Base-by-base conservation (phyloP, 1,140 invertebrate genomes). In the Bathynomus jamesi region DNA sequence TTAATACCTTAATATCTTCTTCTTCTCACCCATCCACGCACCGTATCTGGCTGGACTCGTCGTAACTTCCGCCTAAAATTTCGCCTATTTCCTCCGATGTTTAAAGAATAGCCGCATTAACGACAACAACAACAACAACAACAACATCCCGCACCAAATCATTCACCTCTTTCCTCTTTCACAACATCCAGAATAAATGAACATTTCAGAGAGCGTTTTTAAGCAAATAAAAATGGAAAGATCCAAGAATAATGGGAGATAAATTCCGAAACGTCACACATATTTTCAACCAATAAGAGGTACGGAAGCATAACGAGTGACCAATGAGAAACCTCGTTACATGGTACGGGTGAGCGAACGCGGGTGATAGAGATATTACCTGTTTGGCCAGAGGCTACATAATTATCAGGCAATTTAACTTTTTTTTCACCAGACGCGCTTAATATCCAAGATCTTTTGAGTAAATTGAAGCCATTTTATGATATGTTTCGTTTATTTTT, bases 191-290 rank as follows among this genome's bases (percentile, higher is more conserved):
- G 5, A 2, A 5, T 2, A 53, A 3, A 53, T 5, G 5, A 3
- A 53, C 5, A 53, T 5, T 53, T 53, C 2, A 2, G 5, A 2
- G 2, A 2, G 5, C 40, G 5, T 53, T 5, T 40, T 53, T 5
- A 53, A 5, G 1, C 5, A 53, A 53, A 53, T 53, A 53, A 53
- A 3, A 3, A 53, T 53, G 40, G 21, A 53, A 11, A 53, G 21
- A 53, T n/a, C n/a, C n/a, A 53, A 53, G 40, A 53, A 53, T 53
- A 53, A 53, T 53, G 40, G n/a, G n/a, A n/a, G n/a, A n/a, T n/a
- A n/a, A 53, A 53, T 53, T 53, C 40, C 40, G 40, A 53, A 53
- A 53, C 40, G 40, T 53, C 40, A 53, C 40, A 53, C 40, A 17
- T 21, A 21, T 53, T 53, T 21, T 53, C 40, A 53, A 21, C 40